Base-by-base conservation (phyloP, 2,797 vertebrate species). In the Ara ararauna region DNA sequence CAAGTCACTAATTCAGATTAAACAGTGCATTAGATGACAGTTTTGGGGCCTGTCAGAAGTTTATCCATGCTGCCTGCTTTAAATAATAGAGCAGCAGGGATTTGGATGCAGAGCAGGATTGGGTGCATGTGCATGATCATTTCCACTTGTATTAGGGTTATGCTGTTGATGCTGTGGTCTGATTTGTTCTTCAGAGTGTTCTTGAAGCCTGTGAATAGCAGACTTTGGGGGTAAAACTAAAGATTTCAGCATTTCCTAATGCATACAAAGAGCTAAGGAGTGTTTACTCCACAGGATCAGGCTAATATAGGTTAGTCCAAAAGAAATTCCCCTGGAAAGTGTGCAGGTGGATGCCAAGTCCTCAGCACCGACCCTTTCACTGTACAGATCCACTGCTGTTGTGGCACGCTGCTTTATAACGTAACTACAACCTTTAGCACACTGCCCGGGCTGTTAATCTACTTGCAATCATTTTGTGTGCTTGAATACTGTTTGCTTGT, bases 91-190 rank as follows among this genome's bases (percentile, higher is more conserved):
- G n/a, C 42, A 23, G 23, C 36, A 75, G 40, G 23, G 23, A 18
- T 23, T 58, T 4, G 4, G 53, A 20, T 72, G 36, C 61, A 60
- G 38, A 16, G 15, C 2, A 3, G 8, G 20, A 6, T 7, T n/a
- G 47, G 32, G 22, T 72, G 19, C n/a, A 5, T 3, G n/a, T 24
- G 5, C 0, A 0, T 20, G 27, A 32, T 54, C 6, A 0, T 85
- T 85, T 48, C 56, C 23, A 3, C 47, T 71, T 80, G 72, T 48
- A 26, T 64, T 48, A 36, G 34, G 42, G 26, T 75, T 26, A 5
- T 19, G 42, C 54, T 64, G 30, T 50, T 50, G 32, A 61, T 77
- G 13, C 45, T 78, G 14, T 32, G 12, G 9, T 81, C 81, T 3
- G 1, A 2, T 29, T 78, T 1, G 1, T 72, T 4, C 36, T 51